Percentiles rank a stretch among this genome's conserved stretches.
Evolutionary conservation across 2,888 invertebrate genomes (phyloP).

Genomic region (Eupithecia exiguata): DNA sequence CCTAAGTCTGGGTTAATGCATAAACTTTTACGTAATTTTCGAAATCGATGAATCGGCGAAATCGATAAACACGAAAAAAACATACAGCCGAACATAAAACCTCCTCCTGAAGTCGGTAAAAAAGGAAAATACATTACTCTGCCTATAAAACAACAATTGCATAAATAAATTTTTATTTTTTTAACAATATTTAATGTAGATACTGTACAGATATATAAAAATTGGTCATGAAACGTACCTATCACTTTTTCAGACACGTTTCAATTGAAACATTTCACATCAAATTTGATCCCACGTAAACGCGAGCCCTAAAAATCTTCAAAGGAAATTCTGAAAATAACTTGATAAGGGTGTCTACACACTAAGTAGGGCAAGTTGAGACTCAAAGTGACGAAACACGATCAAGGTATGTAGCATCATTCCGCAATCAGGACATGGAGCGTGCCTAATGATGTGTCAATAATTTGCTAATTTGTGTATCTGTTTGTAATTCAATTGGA

Average conservation of each 20-base stretch:
- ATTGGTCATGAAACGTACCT: background rate
- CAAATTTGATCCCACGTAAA: background rate
- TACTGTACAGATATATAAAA: no score
- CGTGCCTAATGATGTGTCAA: slow-evolving; percentile 1
- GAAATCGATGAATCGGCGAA: no score
- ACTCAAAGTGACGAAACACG: background rate
- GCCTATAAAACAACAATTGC: no score
- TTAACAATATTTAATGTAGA: no score
- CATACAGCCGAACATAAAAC: no score
- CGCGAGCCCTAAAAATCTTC: background rate
- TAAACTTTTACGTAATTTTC: no score
- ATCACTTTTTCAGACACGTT: background rate
- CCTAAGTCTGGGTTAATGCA: no score
- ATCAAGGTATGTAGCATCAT: background rate
- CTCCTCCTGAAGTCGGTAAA: no score
- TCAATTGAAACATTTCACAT: background rate
- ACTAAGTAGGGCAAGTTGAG: background rate
- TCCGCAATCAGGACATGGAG: background rate
- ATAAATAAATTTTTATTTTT: no score
- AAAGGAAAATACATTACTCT: no score
- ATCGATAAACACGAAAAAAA: no score
- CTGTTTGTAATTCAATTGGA: background rate
- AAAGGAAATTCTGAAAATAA: slow-evolving; percentile 1
- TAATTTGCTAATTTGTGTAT: background rate
- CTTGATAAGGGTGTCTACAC: background rate